A percentile compares a stretch with the other conserved stretches of the same genome.
Evolutionary conservation across 1,140 invertebrate genomes (phyloP).

Genomic region (Drosophila littoralis): DNA sequence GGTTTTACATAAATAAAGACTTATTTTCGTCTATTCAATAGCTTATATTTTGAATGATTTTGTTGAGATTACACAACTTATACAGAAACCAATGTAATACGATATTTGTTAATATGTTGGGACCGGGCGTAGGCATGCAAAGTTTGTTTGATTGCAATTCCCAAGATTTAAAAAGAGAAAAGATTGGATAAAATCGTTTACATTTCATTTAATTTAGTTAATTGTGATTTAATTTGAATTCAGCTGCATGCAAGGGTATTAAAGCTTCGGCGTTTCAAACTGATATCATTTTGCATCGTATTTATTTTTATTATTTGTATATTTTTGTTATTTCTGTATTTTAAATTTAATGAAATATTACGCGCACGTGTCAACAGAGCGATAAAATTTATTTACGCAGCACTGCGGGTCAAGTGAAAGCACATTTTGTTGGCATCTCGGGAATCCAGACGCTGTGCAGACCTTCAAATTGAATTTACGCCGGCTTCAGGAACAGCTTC

Average conservation of each 20-base stretch:
- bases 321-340: conserved; percentile 36
- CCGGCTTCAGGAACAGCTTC: conserved; percentile 21
- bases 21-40: too few relatives aligned
- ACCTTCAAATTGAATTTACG: conserved; percentile 82
- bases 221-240: not conserved
- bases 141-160: too few relatives aligned
- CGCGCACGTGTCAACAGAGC: conserved; percentile 79
- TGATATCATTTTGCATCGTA: not conserved
- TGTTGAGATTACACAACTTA: too few relatives aligned
- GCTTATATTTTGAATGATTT: too few relatives aligned
- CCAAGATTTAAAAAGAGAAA: too few relatives aligned
- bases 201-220: too few relatives aligned
- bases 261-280: too few relatives aligned
- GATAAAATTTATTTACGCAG: conserved; percentile 83
- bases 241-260: not conserved
- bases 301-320: conserved; percentile 32
- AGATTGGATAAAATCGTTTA: too few relatives aligned
- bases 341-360: conserved; percentile 77
- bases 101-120: too few relatives aligned
- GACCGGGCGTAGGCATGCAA: too few relatives aligned
- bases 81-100: too few relatives aligned
- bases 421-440: conserved; percentile 59
- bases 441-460: conserved; percentile 45
- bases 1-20: not conserved
- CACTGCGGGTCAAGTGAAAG: conserved; percentile 83